Evolutionary conservation across 2,888 invertebrate genomes (phyloP).

Genomic region (Adelphocoris suturalis): DNA sequence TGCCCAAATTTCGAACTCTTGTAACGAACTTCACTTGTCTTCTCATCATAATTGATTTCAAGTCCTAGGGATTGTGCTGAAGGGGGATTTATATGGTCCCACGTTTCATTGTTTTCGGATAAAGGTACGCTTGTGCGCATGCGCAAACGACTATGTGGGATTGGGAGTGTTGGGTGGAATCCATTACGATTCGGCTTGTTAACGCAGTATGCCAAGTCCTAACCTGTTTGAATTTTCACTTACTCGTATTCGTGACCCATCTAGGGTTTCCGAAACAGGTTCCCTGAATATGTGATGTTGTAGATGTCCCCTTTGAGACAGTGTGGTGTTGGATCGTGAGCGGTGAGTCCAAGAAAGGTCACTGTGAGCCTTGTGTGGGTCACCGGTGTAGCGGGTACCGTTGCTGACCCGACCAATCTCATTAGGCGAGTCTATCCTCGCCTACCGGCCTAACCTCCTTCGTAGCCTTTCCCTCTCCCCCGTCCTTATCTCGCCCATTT

Average conservation of each 20-base stretch:
- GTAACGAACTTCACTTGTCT: too few species aligned
- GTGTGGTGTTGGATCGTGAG: slow-evolving; percentile 49
- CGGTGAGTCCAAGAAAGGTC: slow-evolving; percentile 64
- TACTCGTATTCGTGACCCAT: background rate
- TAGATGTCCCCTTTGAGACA: slow-evolving; percentile 50
- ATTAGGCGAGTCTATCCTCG: slow-evolving; percentile 57
- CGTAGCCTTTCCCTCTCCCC: slow-evolving; percentile 12
- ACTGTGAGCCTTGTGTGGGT: slow-evolving; percentile 63
- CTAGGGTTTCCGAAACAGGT: slow-evolving; percentile 5
- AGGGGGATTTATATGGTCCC: too few species aligned
- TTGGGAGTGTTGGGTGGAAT: too few species aligned
- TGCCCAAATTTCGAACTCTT: too few species aligned
- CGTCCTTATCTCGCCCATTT: slow-evolving; percentile 2
- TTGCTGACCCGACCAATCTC: slow-evolving; percentile 70
- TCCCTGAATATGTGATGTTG: slow-evolving; percentile 24
- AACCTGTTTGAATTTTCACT: slow-evolving; percentile 8
- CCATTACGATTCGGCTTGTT: too few species aligned
- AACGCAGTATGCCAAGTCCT: too few species aligned
- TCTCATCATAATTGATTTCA: too few species aligned
- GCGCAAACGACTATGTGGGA: too few species aligned
- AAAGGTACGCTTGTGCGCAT: too few species aligned
- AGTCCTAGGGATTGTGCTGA: too few species aligned
- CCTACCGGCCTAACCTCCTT: slow-evolving; percentile 52
- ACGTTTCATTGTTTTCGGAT: too few species aligned
- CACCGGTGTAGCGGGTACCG: slow-evolving; percentile 70